Conservation (phyloP, 2,113 vertebrate species). For the Boleophthalmus pectinirostris region DNA sequence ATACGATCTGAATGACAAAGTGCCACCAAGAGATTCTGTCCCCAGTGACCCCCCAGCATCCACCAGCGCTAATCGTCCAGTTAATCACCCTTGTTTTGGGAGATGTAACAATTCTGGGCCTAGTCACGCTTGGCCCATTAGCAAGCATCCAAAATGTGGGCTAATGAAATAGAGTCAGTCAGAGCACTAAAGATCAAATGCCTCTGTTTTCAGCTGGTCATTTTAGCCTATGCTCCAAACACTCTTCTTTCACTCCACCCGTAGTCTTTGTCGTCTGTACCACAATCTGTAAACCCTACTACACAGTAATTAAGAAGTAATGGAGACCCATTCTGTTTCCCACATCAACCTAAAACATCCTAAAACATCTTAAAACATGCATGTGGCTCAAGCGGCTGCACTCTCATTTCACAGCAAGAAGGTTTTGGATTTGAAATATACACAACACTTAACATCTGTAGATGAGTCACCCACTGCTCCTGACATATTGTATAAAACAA, state of each 20-base stretch:
- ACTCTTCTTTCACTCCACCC: neutral
- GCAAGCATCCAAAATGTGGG: neutral
- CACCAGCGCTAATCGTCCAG: conserved; percentile 62
- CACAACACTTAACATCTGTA: neutral
- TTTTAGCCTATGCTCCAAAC: neutral
- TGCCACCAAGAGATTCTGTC: conserved; percentile 58
- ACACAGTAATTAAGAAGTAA: too few species aligned
- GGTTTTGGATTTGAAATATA: too few species aligned
- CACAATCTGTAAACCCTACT: neutral
- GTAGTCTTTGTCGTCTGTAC: too few species aligned
- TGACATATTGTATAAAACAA: too few species aligned
- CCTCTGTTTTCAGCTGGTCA: neutral
- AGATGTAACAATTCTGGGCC: conserved; percentile 45
- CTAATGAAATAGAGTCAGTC: neutral
- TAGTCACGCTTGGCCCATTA: conserved; percentile 19
- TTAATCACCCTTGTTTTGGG: conserved; percentile 65
- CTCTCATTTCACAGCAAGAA: neutral
- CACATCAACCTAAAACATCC: too few species aligned
- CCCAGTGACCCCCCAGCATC: conserved; percentile 56
- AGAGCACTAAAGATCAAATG: neutral
- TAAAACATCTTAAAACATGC: too few species aligned
- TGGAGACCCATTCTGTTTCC: too few species aligned
- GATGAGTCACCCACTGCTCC: neutral
- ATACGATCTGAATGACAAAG: conserved; percentile 75
- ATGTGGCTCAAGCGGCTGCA: neutral